A percentile compares a stretch with the other conserved stretches of the same genome.
These are phyloP conservation scores for Chymomyza caudatula DNA, from an alignment of 2,888 invertebrate genomes.

Conservation along the genomic window DNA sequence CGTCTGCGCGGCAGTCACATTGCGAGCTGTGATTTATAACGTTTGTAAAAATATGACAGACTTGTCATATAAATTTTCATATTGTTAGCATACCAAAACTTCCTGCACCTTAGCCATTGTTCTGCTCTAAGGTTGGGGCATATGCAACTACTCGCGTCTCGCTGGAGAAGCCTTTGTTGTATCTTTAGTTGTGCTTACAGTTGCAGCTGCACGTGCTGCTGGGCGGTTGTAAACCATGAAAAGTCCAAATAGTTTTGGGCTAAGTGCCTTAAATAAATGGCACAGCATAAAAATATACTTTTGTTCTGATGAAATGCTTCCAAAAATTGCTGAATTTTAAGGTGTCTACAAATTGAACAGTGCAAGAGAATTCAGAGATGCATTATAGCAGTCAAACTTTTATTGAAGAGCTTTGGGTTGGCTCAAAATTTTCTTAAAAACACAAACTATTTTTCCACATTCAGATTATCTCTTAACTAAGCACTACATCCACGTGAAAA, in stretches of 20 bases:
- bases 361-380: neutral
- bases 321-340: neutral
- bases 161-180: neutral
- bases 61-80: conserved; percentile 71
- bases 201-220: neutral
- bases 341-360: neutral
- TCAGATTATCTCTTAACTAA: no score
- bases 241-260: neutral
- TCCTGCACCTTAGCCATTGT: neutral
- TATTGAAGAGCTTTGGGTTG: no score
- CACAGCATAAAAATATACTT: neutral
- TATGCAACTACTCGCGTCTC: neutral
- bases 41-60: conserved; percentile 72
- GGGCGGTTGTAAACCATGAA: neutral
- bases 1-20: conserved; percentile 12
- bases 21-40: conserved; percentile 63
- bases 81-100: conserved; percentile 57
- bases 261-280: neutral
- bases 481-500: no score
- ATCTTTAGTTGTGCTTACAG: neutral
- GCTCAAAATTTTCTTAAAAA: no score
- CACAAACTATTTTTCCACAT: no score
- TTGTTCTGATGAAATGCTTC: neutral
- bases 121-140: neutral
- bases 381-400: neutral